Evolutionary conservation across 2,797 vertebrate species (phyloP), one percentile per base, ranked within the genome.

Genomic region (Meriones psammophilus): DNA sequence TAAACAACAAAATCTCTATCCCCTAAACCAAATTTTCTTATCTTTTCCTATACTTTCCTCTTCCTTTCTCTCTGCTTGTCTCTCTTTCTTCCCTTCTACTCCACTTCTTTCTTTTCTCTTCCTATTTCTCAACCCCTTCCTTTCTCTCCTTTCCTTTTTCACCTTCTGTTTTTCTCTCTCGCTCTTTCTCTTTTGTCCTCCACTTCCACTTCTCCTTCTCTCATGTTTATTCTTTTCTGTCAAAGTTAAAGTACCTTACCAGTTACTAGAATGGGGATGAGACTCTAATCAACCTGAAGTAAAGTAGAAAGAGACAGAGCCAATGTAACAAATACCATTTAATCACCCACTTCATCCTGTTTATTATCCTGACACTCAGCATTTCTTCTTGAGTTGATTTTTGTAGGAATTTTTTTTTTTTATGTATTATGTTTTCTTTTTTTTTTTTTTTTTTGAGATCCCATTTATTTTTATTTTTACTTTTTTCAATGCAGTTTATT

Each of bases 341-440:
- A 68, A 8, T 50, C 10, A 68, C 10, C 10, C 28, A 85, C 3
- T 50, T 46, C 20, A 54, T 39, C 18, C 14, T 5, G 7, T 39
- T 81, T 56, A 50, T 28, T 88, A 50, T 83, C 4, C 0, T 50
- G 68, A 71, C 7, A 28, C 39, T 80, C 17, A 60, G 42, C 33
- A 87, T 94, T 88, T 92, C 66, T 88, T 33, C 68, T 79, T 77
- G 4, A 3, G 85, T 20, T 71, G 66, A 94, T 39, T 69, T 18
- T 42, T 10, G n/a, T 8, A 71, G 4, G 28, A 74, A 81, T 1
- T 64, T 64, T 64, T n/a, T n/a, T n/a, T n/a, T n/a, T n/a, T n/a
- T n/a, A n/a, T n/a, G n/a, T n/a, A n/a, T n/a, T n/a, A n/a, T n/a
- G n/a, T n/a, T n/a, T n/a, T n/a, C n/a, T n/a, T n/a, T n/a, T n/a